phyloP scores from a whole-genome alignment of 2,797 vertebrate species.

The Tarsius wallacei region DNA sequence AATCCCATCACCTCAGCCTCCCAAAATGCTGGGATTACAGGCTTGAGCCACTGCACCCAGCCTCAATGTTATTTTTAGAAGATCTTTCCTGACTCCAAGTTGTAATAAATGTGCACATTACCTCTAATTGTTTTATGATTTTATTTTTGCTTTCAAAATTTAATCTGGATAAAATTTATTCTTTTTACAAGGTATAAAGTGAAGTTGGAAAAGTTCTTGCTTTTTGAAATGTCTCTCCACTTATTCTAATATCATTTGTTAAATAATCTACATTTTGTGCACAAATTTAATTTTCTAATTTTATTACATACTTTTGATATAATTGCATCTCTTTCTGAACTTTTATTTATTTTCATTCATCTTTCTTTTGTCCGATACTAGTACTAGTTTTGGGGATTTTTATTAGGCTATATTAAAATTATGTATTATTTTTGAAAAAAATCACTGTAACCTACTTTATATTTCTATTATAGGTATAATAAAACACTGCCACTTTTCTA shows the following conservation, averaged over 20 bases:
- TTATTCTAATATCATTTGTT: slow-evolving; percentile 9
- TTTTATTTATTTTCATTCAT: slow-evolving; percentile 44
- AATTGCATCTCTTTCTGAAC: slow-evolving; percentile 40
- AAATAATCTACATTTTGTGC: slow-evolving; percentile 8
- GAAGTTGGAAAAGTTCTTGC: not conserved
- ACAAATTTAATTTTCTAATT: slow-evolving; percentile 3
- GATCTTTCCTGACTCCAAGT: not conserved
- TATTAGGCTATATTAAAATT: slow-evolving; percentile 53
- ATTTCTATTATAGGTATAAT: slow-evolving; percentile 63
- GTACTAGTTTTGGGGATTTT: slow-evolving; percentile 25
- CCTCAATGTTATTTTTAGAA: not conserved
- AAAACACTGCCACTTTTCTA: slow-evolving; percentile 62
- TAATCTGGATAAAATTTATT: not conserved
- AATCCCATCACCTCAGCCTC: no score
- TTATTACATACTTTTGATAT: slow-evolving; percentile 30
- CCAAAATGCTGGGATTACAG: no score
- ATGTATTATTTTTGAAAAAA: slow-evolving; percentile 49
- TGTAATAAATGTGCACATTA: not conserved
- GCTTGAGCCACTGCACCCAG: no score
- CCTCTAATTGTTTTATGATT: slow-evolving; percentile 12
- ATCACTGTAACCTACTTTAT: slow-evolving; percentile 13
- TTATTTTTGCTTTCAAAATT: slow-evolving; percentile 58
- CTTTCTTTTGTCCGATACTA: not conserved
- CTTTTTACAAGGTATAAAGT: not conserved
- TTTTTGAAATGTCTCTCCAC: not conserved